Evolutionary conservation across 2,113 vertebrate species (phyloP).

Genomic region (Turdus rufiventris): DNA sequence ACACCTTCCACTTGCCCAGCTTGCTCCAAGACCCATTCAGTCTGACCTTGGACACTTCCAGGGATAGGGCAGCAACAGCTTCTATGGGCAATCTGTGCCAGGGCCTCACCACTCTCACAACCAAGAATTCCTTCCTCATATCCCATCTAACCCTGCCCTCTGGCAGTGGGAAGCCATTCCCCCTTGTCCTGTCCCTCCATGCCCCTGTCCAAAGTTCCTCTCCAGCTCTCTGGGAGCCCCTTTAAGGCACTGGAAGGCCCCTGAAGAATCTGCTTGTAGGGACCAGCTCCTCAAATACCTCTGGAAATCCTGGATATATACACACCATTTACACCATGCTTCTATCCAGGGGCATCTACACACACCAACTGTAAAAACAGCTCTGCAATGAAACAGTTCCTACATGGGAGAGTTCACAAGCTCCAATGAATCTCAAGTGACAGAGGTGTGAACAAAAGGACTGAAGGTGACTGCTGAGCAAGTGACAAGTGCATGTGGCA

Average conservation of each 20-base stretch:
- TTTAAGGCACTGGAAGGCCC: neutral
- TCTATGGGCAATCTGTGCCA: neutral
- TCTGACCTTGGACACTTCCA: neutral
- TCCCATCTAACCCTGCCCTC: neutral
- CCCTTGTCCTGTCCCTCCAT: neutral
- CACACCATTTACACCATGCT: neutral
- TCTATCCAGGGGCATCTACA: neutral
- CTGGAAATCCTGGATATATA: neutral
- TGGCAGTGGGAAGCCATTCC: neutral
- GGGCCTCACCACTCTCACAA: fast-evolving
- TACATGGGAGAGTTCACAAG: neutral
- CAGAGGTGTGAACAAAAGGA: neutral
- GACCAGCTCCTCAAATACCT: neutral
- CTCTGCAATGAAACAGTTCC: neutral
- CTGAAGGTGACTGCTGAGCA: neutral
- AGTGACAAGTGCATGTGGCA: neutral
- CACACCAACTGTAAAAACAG: neutral
- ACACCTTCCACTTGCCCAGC: neutral
- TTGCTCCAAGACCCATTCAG: fast-evolving
- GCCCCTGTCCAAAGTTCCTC: neutral
- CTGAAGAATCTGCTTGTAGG: neutral
- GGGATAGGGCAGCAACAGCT: neutral
- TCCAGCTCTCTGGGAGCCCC: neutral
- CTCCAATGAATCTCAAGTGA: neutral
- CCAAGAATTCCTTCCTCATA: neutral